Conservation (phyloP, 2,797 vertebrate species). For the Babyrousa celebensis region DNA sequence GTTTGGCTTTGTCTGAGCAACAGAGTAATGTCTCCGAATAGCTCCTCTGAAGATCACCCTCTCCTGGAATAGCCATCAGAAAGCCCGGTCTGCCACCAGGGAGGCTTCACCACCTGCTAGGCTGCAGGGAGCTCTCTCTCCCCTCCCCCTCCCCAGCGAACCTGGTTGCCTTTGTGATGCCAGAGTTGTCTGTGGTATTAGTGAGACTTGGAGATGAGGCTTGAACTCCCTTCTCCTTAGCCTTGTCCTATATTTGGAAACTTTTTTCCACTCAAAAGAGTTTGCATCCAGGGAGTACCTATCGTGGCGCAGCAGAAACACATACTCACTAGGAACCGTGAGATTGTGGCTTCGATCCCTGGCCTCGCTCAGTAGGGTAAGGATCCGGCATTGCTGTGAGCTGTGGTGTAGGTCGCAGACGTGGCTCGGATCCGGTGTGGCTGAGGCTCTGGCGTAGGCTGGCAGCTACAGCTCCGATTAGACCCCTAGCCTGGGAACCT, state of each 20-base stretch:
- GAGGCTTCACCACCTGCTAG: neutral
- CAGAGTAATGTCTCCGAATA: constrained; percentile 31
- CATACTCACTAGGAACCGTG: no score
- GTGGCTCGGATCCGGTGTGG: no score
- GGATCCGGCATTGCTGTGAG: no score
- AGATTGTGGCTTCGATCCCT: no score
- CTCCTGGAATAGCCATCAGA: constrained; percentile 17
- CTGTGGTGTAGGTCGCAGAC: no score
- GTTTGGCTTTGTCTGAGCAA: constrained; percentile 48
- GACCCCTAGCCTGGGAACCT: no score
- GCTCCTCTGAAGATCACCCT: constrained; percentile 30
- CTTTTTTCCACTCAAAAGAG: neutral
- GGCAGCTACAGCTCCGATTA: no score
- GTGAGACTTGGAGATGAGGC: neutral
- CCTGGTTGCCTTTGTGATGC: constrained; percentile 43
- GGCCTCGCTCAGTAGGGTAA: no score
- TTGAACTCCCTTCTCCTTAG: constrained; percentile 68
- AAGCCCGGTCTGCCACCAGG: neutral
- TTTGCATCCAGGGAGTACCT: neutral
- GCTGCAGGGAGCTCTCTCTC: neutral
- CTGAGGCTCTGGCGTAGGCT: no score
- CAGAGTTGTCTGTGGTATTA: constrained; percentile 25
- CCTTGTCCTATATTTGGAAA: constrained; percentile 28
- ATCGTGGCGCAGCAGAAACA: no score
- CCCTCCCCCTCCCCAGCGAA: neutral